Evolutionary conservation across 2,888 invertebrate genomes (phyloP), one percentile per base, ranked within the genome.

Genomic region (Resseliella maxima): DNA sequence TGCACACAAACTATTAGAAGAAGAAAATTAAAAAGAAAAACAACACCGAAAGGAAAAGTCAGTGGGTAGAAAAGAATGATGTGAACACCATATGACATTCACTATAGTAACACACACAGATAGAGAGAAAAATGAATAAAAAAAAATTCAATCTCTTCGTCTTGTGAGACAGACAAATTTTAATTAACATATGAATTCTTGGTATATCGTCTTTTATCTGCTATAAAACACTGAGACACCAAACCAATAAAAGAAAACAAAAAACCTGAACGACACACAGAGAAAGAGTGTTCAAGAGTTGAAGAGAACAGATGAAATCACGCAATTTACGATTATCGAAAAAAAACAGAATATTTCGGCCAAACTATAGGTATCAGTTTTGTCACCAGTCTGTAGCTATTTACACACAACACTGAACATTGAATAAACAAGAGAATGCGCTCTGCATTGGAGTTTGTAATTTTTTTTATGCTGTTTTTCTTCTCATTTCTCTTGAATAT

Each of bases 391-490:
- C 24, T 3, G 59, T 24, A 59, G 72, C 2, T 31, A 72, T 31
- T 72, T 72, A 72, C 31, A 72, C 72, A 72, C 27, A 72, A 72
- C 72, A 72, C 72, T 72, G 72, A 72, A 72, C 31, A 72, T 72
- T 72, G 72, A 35, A 72, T 72, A 72, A 72, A 72, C 35, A 35
- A 72, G 72, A 1, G 18, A 72, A 35, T 31, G 72, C 31, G 72
- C 72, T n/a, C n/a, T n/a, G 72, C 72, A 72, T 72, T 12, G 72
- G 18, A 2, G 18, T 50, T 5, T 41, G 41, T 12, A 5, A 12
- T 41, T 41, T n/a, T 24, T 59, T 2, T 8, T 27, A 27, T 59
- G 59, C 27, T n/a, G 15, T 59, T 24, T 27, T 5, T 27, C 12
- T 31, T 72, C 12, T 35, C 12, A 50, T 50, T 3, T 50, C 50